A percentile compares a stretch with the other conserved stretches of the same genome.
Conservation (phyloP, 1,140 invertebrate species). For the Charaxes varanes region DNA sequence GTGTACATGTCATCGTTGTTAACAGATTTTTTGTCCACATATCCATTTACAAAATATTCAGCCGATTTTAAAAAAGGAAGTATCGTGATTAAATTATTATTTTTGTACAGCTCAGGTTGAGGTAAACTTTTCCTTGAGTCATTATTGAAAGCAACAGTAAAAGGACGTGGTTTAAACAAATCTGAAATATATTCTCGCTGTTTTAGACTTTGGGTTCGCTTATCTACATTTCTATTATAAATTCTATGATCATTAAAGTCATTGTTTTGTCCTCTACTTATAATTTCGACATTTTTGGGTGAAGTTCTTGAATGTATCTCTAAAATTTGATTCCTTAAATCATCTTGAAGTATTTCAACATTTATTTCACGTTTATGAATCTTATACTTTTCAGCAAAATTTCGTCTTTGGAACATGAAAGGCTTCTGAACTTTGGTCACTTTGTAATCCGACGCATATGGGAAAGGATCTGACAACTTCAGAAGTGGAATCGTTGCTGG, state of each 20-base stretch:
- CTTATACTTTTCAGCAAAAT: constrained; percentile 28
- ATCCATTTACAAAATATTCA: constrained; percentile 36
- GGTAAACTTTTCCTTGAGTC: constrained; percentile 15
- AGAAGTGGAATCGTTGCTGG: constrained; percentile 39
- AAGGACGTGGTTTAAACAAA: constrained; percentile 15
- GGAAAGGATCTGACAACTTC: constrained; percentile 50
- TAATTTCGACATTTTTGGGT: constrained; percentile 36
- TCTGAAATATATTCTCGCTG: constrained; percentile 18
- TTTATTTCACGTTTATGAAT: constrained; percentile 48
- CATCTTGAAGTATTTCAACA: constrained; percentile 51
- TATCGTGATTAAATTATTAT: constrained; percentile 35
- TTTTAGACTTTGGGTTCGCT: constrained; percentile 17
- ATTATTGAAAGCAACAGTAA: constrained; percentile 12
- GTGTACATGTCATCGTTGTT: constrained; percentile 32
- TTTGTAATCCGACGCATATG: constrained; percentile 51
- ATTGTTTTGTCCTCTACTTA: constrained; percentile 30
- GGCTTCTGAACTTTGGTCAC: constrained; percentile 35
- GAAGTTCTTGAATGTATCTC: constrained; percentile 31
- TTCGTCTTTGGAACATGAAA: constrained; percentile 35
- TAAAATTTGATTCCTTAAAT: constrained; percentile 38
- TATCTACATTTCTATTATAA: constrained; percentile 35
- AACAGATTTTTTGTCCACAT: constrained; percentile 18
- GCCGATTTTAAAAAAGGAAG: constrained; percentile 50
- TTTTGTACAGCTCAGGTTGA: constrained; percentile 13
- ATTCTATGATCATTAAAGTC: constrained; percentile 25